Evolutionary conservation across 2,888 invertebrate species (phyloP).

Genomic region (Rhingia campestris): DNA sequence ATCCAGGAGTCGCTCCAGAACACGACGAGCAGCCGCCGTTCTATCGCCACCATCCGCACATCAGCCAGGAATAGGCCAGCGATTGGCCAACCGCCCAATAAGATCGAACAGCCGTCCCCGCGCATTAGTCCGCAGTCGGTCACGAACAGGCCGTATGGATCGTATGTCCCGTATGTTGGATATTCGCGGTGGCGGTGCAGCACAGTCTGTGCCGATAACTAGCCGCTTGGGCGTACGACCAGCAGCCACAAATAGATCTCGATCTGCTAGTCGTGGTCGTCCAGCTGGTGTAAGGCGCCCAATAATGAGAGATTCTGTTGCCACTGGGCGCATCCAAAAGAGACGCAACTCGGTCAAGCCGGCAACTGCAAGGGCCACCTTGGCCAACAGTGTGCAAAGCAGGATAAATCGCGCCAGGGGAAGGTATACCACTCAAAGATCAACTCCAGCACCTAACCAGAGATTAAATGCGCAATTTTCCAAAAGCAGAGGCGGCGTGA

Average conservation of each 20-base stretch:
- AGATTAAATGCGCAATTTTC: constrained; percentile 59
- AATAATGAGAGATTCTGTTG: constrained; percentile 76
- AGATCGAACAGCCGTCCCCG: constrained; percentile 60
- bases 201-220: constrained; percentile 77
- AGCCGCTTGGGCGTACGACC: constrained; percentile 79
- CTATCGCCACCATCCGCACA: constrained; percentile 67
- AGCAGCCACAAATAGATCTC: constrained; percentile 51
- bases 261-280: constrained; percentile 57
- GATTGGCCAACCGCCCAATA: constrained; percentile 57
- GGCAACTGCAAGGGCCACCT: constrained; percentile 20
- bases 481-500: constrained; percentile 75
- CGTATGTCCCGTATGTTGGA: constrained; percentile 38
- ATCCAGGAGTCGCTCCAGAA: constrained; percentile 75
- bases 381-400: constrained; percentile 38
- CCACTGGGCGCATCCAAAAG: constrained; percentile 79
- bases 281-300: constrained; percentile 65
- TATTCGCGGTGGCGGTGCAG: background rate
- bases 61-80: constrained; percentile 43
- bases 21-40: constrained; percentile 51
- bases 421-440: constrained; percentile 76
- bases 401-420: constrained; percentile 76
- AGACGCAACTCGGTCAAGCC: constrained; percentile 76
- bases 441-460: constrained; percentile 20
- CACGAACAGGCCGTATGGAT: constrained; percentile 73
- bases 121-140: constrained; percentile 71